These are phyloP conservation scores for Donacobius atricapilla DNA, from an alignment of 2,113 vertebrate species.

Conservation along the genomic window DNA sequence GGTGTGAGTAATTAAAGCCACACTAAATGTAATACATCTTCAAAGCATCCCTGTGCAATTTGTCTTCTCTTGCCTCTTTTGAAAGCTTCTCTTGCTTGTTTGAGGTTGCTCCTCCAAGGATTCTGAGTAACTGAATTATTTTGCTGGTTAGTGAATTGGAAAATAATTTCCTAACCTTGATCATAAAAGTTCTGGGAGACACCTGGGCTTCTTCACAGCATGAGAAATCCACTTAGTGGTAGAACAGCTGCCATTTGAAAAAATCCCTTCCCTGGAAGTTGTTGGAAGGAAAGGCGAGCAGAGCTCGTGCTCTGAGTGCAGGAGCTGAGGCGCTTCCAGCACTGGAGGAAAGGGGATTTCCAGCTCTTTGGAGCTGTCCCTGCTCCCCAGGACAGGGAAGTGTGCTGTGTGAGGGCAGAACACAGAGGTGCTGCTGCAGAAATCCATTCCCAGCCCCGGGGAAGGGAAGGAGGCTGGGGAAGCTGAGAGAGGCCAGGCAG, in stretches of 20 bases:
- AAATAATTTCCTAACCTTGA: background rate
- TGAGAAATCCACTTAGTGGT: background rate
- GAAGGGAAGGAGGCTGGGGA: background rate
- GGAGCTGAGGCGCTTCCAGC: background rate
- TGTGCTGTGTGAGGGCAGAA: background rate
- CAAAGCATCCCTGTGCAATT: background rate
- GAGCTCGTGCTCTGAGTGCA: background rate
- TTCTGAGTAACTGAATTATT: background rate
- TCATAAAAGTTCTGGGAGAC: background rate
- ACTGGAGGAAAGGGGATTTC: background rate
- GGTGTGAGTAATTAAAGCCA: conserved; percentile 50
- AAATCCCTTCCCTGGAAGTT: background rate
- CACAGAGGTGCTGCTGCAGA: background rate
- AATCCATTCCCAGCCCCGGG: background rate
- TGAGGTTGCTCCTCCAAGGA: background rate
- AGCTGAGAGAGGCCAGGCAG: background rate
- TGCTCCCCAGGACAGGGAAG: background rate
- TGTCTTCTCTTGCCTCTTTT: background rate
- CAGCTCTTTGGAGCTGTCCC: background rate
- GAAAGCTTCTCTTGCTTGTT: background rate
- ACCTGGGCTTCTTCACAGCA: background rate
- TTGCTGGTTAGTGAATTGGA: background rate
- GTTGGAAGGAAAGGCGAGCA: background rate
- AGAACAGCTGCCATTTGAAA: background rate
- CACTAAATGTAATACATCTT: background rate